Evolutionary conservation across 2,113 vertebrate genomes (phyloP), one percentile per base, ranked within the genome.

Genomic region (Procavia capensis): DNA sequence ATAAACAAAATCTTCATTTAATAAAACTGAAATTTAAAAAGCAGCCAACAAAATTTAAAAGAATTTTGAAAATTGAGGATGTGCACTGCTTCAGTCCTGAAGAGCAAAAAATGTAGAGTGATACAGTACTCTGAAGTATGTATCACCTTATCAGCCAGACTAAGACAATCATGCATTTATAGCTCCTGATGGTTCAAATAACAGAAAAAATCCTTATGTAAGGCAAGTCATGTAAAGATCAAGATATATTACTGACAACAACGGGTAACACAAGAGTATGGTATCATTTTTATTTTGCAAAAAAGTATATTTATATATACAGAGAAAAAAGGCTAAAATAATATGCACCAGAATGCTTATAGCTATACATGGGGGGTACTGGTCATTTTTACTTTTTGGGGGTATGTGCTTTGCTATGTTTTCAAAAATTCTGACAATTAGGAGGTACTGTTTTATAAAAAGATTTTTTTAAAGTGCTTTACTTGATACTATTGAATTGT

Each of bases 1-100:
- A 43, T 94, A 95, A 94, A 78, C 27, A 68, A 92, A 91, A 41
- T 83, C 25, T 80, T 93, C 74, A 96, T 61, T 94, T 81, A 54
- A 91, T 36, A 93, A 93, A 94, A 84, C 1, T 43, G n/a, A 92
- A 86, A 81, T 36, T 17, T 9, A 87, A 90, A 75, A 74, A 75
- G 9, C 19, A 54, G 27, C 16, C 3, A 54, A 22, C 9, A 36
- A 66, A 78, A 92, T 34, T 36, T 5, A 43, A 13, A 94, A 93
- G 29, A 17, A 82, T 88, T 88, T 75, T 93, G 76, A 96, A 93
- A 94, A 83, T 5, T 50, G 61, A 91, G 22, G 1, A 27, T 27
- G 88, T 14, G 90, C 0, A 80, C 19, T 94, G 90, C 74, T 84
- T 96, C 3, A 83, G 50, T 57, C 20, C 54, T 88, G 43, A 36